phyloP scores from a whole-genome alignment of 2,888 invertebrate genomes.

The Limnephilus rhombicus region DNA sequence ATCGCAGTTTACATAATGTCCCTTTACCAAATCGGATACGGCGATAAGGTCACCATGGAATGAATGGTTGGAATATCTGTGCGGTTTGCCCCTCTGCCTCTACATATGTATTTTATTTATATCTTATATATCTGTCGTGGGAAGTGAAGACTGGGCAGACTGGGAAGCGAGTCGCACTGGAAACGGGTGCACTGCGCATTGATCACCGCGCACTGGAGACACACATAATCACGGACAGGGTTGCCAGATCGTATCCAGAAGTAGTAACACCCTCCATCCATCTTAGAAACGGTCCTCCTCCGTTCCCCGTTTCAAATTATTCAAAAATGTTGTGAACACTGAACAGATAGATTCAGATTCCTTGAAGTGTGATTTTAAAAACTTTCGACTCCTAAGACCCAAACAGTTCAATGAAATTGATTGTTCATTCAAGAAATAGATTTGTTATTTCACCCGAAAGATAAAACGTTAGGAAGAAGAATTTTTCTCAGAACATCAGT shows the following conservation, averaged over 20 bases:
- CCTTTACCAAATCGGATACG: background rate
- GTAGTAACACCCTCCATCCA: too few species aligned
- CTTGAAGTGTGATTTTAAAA: too few species aligned
- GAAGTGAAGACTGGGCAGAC: constrained; percentile 4
- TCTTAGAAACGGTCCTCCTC: background rate
- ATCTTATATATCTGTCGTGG: constrained; percentile 10
- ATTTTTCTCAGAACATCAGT: too few species aligned
- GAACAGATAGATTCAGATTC: too few species aligned
- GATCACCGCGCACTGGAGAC: constrained; percentile 11
- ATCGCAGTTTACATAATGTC: constrained; percentile 3
- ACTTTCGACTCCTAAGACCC: too few species aligned
- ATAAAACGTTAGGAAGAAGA: too few species aligned
- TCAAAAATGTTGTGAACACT: background rate
- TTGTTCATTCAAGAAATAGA: too few species aligned
- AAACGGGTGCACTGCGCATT: background rate
- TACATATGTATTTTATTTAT: constrained; percentile 36
- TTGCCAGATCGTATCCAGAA: background rate
- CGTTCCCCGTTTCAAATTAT: background rate
- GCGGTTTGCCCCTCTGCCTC: constrained; percentile 25
- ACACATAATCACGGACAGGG: background rate
- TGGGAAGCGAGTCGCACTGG: background rate
- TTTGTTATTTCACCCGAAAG: too few species aligned
- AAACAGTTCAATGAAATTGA: too few species aligned
- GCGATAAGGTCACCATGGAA: constrained; percentile 39
- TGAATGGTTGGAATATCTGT: constrained; percentile 44